Conservation (phyloP, 2,888 invertebrate genomes). For the Ptilodon capucinus region DNA sequence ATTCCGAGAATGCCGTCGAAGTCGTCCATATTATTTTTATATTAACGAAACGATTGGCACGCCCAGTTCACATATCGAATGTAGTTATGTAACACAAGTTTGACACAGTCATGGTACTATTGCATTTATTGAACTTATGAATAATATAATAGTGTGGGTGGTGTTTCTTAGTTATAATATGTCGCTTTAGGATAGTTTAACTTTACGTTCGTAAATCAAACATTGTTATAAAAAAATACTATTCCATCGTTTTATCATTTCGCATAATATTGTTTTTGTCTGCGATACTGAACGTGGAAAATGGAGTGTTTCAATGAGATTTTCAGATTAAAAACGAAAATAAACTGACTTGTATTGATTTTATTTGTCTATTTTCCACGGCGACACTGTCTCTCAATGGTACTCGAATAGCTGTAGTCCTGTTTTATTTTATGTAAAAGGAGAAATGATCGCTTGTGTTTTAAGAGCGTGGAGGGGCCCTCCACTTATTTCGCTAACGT, state of each 20-base stretch:
- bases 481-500: conserved; percentile 41
- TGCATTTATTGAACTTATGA: conserved; percentile 42
- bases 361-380: conserved; percentile 74
- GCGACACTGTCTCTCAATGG: conserved; percentile 22
- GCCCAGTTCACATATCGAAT: conserved; percentile 27
- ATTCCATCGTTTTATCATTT: conserved; percentile 20
- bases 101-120: conserved; percentile 32
- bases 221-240: conserved; percentile 26
- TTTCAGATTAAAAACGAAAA: conserved; percentile 48
- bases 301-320: conserved; percentile 49
- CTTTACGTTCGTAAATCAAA: conserved; percentile 30
- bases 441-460: conserved; percentile 47
- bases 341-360: conserved; percentile 54
- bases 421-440: conserved; percentile 31
- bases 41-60: conserved; percentile 24
- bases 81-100: conserved; percentile 27
- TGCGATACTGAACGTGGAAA: conserved; percentile 58
- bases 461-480: conserved; percentile 47
- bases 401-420: conserved; percentile 23
- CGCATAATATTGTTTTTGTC: conserved; percentile 25
- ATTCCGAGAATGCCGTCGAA: conserved; percentile 39
- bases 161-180: conserved; percentile 29
- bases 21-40: conserved; percentile 49
- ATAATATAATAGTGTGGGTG: conserved; percentile 40
- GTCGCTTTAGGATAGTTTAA: conserved; percentile 28